These are phyloP conservation scores for Okamejei kenojei DNA, from an alignment of 2,797 vertebrate species.

Conservation along the genomic window DNA sequence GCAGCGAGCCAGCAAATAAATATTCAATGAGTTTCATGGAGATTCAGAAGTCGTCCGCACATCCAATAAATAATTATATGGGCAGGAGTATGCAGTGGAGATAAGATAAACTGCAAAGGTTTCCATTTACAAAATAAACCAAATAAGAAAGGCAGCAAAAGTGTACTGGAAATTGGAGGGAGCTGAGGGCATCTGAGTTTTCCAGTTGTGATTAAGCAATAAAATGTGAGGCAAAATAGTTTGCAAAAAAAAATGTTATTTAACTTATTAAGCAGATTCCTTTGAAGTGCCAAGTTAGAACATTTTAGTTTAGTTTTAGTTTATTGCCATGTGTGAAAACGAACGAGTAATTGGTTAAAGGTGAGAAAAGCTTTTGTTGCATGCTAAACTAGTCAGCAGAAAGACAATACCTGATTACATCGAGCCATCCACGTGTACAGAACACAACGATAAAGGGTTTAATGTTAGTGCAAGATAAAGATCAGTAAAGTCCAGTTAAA, in stretches of 20 bases:
- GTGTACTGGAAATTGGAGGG: not conserved
- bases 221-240: not conserved
- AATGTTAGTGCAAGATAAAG: no score
- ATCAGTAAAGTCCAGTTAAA: no score
- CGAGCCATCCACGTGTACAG: no score
- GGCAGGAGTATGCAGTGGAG: not conserved
- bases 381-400: no score
- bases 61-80: not conserved
- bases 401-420: no score
- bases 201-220: not conserved
- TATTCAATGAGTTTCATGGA: not conserved
- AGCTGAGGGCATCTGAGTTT: not conserved
- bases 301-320: no score
- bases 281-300: not conserved
- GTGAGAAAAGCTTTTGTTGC: no score
- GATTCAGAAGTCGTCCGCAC: not conserved
- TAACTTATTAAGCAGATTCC: not conserved
- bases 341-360: no score
- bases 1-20: not conserved
- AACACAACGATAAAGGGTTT: no score
- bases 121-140: not conserved
- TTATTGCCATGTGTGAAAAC: no score
- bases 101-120: not conserved
- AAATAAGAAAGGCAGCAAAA: not conserved
- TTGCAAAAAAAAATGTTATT: not conserved